These are phyloP conservation scores for Myripristis murdjan DNA, from an alignment of 2,797 vertebrate species.

Conservation along the genomic window DNA sequence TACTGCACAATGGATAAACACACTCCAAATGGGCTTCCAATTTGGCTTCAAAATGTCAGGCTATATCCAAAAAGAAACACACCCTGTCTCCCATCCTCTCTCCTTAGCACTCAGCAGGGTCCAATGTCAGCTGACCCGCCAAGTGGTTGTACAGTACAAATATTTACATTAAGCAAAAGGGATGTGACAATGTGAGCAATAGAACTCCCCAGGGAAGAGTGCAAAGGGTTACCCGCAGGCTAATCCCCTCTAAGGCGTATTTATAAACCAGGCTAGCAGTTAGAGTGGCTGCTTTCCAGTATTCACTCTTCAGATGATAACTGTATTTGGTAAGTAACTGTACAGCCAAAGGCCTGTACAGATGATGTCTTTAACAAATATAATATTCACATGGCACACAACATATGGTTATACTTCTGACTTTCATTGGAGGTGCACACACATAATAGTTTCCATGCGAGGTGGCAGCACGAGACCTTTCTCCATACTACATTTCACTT, in stretches of 20 bases:
- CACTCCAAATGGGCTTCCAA: constrained; percentile 26
- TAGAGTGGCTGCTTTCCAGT: constrained; percentile 61
- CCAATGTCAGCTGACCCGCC: constrained; percentile 45
- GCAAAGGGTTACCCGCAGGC: constrained; percentile 55
- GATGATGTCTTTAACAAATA: constrained; percentile 34
- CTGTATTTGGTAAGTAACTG: constrained; percentile 60
- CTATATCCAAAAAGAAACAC: constrained; percentile 16
- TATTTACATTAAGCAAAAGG: constrained; percentile 73
- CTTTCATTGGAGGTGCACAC: constrained; percentile 47
- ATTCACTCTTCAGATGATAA: constrained; percentile 43
- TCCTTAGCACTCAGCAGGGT: constrained; percentile 33
- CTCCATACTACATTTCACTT: constrained; percentile 47
- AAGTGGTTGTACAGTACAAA: constrained; percentile 62
- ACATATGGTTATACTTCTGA: constrained; percentile 60
- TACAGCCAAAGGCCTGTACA: constrained; percentile 12
- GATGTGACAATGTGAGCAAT: constrained; percentile 68
- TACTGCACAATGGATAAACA: constrained; percentile 41
- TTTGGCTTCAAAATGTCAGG: constrained; percentile 25
- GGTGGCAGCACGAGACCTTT: constrained; percentile 25
- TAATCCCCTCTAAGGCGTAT: constrained; percentile 74
- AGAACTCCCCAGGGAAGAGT: constrained; percentile 53
- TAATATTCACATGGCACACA: constrained; percentile 55
- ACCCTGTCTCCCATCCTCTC: constrained; percentile 26
- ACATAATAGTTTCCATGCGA: constrained; percentile 64
- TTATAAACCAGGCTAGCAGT: constrained; percentile 70